Percentiles rank a stretch among this genome's conserved stretches.
Evolutionary conservation across 2,113 vertebrate genomes (phyloP).

Genomic region (Loxodonta africana): DNA sequence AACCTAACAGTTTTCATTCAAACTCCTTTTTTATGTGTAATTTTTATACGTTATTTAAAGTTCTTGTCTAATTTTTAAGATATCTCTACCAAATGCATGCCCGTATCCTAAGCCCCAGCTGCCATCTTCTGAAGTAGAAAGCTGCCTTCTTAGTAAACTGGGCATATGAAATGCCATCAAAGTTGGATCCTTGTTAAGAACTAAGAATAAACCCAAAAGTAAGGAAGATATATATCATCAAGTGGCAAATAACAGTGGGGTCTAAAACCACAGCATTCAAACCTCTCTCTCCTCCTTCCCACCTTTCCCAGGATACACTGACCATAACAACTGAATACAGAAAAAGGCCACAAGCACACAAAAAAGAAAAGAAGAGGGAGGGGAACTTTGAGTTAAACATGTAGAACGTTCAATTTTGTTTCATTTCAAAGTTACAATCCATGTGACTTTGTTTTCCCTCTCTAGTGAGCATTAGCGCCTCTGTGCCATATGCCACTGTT

Average conservation of each 20-base stretch:
- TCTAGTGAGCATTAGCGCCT: constrained; percentile 78
- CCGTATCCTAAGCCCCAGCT: neutral
- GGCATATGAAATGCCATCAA: neutral
- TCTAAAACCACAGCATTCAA: neutral
- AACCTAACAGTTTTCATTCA: neutral
- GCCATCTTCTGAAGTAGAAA: neutral
- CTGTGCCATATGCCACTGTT: constrained; percentile 86
- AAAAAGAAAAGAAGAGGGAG: neutral
- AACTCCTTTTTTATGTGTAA: neutral
- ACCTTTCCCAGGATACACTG: no score
- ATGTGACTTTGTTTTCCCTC: constrained; percentile 77
- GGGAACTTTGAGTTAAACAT: constrained; percentile 62
- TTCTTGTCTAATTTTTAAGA: neutral
- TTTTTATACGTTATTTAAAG: neutral
- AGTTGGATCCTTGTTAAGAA: neutral
- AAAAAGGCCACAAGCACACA: neutral
- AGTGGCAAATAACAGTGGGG: neutral
- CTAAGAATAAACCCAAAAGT: neutral
- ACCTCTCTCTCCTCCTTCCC: no score
- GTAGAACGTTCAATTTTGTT: constrained; percentile 81
- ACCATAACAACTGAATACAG: neutral
- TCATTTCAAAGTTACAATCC: constrained; percentile 81
- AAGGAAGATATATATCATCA: neutral
- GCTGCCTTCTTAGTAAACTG: neutral
- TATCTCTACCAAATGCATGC: neutral